phyloP scores from a whole-genome alignment of 2,113 vertebrate genomes.

The Pelecanus crispus region DNA sequence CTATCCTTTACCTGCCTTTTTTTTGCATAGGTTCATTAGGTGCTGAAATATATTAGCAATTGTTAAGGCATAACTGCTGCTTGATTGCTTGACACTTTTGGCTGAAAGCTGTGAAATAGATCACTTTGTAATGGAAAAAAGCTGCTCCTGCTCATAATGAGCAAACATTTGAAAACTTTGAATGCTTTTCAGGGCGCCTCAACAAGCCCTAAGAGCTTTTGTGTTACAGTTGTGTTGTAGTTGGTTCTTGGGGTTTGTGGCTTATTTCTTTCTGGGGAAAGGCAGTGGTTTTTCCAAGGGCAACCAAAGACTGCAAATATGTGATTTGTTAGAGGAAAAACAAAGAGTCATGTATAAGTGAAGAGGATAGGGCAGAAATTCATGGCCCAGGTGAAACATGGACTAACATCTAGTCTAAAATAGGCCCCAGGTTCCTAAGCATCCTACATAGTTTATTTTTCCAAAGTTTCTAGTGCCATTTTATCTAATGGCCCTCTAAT shows the following conservation, averaged over 20 bases:
- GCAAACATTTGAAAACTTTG: background rate
- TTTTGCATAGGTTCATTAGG: conserved; percentile 69
- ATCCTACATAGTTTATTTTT: background rate
- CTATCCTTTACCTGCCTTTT: conserved; percentile 34
- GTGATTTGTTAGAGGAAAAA: background rate
- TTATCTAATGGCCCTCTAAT: background rate
- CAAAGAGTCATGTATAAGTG: accelerated
- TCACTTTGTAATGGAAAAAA: conserved; percentile 48
- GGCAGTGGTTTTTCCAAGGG: background rate
- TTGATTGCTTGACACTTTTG: conserved; percentile 58
- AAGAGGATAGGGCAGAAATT: background rate
- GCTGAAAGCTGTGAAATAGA: conserved; percentile 50
- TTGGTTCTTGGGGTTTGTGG: background rate
- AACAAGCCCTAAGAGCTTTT: background rate
- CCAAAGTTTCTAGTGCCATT: background rate
- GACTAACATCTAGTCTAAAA: background rate
- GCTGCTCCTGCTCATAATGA: background rate
- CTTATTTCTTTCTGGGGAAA: background rate
- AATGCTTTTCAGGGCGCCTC: background rate
- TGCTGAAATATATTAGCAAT: conserved; percentile 71
- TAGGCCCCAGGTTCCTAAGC: background rate
- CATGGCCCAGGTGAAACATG: background rate
- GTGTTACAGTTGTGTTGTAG: background rate
- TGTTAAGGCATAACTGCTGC: conserved; percentile 58
- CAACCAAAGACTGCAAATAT: background rate